phyloP scores from a whole-genome alignment of 2,797 vertebrate genomes.

The Rhabdophis nuchalis region DNA sequence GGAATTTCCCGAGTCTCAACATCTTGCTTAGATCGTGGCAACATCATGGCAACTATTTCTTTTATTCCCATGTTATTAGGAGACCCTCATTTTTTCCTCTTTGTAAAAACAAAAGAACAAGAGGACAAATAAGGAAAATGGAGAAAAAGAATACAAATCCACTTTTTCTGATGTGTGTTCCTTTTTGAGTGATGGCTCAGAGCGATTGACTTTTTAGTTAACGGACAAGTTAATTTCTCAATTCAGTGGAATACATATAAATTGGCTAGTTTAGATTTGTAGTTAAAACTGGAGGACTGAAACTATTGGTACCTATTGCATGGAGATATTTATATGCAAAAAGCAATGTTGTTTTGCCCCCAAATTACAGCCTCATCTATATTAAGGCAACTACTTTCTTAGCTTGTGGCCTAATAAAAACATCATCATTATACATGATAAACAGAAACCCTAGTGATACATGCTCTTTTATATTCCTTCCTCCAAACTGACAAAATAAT shows the following conservation, averaged over 20 bases:
- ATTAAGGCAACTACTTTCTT: background rate
- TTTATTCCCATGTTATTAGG: background rate
- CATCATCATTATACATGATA: background rate
- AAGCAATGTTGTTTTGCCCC: background rate
- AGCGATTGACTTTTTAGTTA: background rate
- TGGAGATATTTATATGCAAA: background rate
- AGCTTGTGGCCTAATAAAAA: background rate
- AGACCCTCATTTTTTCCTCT: background rate
- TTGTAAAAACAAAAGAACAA: background rate
- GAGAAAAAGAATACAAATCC: background rate
- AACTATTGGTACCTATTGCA: too few species aligned
- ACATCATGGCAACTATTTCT: too few species aligned
- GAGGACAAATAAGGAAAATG: background rate
- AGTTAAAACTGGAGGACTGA: background rate
- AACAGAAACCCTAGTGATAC: background rate
- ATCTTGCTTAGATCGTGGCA: too few species aligned
- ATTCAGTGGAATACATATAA: background rate
- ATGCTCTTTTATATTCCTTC: too few species aligned
- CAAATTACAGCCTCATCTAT: background rate
- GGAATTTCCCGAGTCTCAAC: too few species aligned
- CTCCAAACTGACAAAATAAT: background rate
- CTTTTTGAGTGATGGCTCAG: background rate
- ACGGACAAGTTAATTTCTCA: background rate
- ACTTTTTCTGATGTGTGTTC: background rate
- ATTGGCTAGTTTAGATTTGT: background rate